A percentile compares a stretch with the other conserved stretches of the same genome.
Conservation (phyloP, 2,113 vertebrate species). For the Synchiropus splendidus region DNA sequence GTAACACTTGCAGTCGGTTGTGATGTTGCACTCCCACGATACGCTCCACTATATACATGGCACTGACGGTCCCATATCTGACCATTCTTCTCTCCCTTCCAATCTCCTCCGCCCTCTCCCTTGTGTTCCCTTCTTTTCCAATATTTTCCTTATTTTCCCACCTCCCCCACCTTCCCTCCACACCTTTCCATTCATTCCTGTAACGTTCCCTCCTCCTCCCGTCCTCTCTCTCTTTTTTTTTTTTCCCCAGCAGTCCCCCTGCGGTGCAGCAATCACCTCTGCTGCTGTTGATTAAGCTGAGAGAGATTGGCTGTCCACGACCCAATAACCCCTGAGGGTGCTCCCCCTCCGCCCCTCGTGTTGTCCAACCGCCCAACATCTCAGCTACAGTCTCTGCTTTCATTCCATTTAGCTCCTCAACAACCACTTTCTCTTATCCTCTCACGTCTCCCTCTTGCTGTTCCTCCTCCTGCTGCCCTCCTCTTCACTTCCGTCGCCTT, state of each 20-base stretch:
- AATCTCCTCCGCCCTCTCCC: conserved; percentile 1
- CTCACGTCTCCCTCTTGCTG: no score
- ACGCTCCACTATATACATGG: no score
- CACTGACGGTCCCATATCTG: no score
- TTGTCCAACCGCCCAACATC: conserved; percentile 6
- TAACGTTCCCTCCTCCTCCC: neutral
- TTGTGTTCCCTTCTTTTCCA: neutral
- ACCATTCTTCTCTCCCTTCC: conserved; percentile 16
- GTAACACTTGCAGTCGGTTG: no score
- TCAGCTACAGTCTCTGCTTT: conserved; percentile 34
- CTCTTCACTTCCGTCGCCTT: no score
- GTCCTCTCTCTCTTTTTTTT: conserved; percentile 12
- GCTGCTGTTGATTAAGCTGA: conserved; percentile 65
- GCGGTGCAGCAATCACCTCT: conserved; percentile 56
- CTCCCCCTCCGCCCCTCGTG: conserved; percentile 1
- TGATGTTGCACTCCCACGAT: no score
- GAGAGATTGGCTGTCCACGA: conserved; percentile 66
- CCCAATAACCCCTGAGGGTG: conserved; percentile 58
- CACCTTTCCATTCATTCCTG: neutral
- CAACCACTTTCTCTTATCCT: neutral
- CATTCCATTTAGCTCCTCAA: conserved; percentile 14
- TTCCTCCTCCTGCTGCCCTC: no score
- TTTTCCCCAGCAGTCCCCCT: conserved; percentile 41
- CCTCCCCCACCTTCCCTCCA: conserved; percentile 10
- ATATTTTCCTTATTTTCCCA: conserved; percentile 9